Base-by-base conservation (phyloP, 1,140 invertebrate species). In the Bilobella aurantiaca region DNA sequence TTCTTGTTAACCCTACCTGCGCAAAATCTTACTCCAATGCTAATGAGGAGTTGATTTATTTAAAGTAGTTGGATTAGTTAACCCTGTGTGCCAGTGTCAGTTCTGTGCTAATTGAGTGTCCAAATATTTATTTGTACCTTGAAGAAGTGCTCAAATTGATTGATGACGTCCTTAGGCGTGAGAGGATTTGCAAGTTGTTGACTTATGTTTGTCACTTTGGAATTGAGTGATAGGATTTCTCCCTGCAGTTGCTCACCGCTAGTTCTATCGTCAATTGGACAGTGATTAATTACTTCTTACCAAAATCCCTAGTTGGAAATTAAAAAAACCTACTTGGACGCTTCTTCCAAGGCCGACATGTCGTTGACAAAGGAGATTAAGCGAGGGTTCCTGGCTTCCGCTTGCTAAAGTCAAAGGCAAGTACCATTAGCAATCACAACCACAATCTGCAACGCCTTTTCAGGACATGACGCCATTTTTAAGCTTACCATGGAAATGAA, bases 181-280 rank as follows among this genome's bases (percentile, higher is more conserved):
- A 82, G 80, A 0, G 87, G 83, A 34, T 85, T 76, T 66, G 90
- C 86, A 53, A 95, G 87, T 76, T 95, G 90, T 65, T 83, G 85
- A 73, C 85, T 85, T 29, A 96, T 85, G 73, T 87, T 87, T 34
- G 83, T 83, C 21, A 96, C 89, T 74, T 89, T 84, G 2, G 81
- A 81, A 62, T 89, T 87, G 42, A 96, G 78, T 2, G 87, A 85
- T 62, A 86, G 87, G 56, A 93, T 90, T 77, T 97, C 94, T 74
- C 88, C 88, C 72, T 85, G 86, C n/a, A 97, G 79, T 77, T 93
- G 91, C 69, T 97, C 94, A 32, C 91, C 86, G 12, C 91, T 94
- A 5, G 91, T 90, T 75, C 90, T 92, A 68, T 25, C 79, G 69
- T 12, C 25, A 49, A 31, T 21, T 47, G 12, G 23, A 28, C 3